A percentile compares a stretch with the other conserved stretches of the same genome.
phyloP scores from a whole-genome alignment of 2,797 vertebrate genomes.

The Acridotheres tristis region DNA sequence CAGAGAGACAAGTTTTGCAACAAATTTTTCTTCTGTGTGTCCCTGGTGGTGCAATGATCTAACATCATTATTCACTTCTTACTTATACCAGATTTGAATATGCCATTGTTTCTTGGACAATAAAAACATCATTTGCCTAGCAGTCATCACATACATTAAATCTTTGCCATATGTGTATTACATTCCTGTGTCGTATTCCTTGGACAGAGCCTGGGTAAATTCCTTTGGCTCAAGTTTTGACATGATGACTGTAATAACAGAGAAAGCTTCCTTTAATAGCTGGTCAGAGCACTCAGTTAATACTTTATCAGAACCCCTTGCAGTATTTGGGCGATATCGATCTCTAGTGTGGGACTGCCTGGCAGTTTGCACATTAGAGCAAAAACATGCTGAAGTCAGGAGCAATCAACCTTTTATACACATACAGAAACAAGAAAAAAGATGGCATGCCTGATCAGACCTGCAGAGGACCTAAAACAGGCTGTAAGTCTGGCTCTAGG shows the following conservation, averaged over 20 bases:
- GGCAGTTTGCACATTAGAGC: neutral
- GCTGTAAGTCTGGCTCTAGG: neutral
- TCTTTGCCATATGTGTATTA: slow-evolving; percentile 58
- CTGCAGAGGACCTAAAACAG: neutral
- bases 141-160: slow-evolving; percentile 61
- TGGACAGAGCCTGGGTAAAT: slow-evolving; percentile 46
- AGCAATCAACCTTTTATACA: neutral
- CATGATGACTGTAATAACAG: neutral
- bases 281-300: slow-evolving; percentile 4
- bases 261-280: slow-evolving; percentile 45
- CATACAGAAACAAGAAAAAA: neutral
- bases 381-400: neutral
- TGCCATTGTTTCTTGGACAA: slow-evolving; percentile 61
- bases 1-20: neutral
- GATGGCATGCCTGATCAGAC: neutral
- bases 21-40: slow-evolving; percentile 14
- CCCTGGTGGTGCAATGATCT: neutral
- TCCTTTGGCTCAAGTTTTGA: slow-evolving; percentile 47
- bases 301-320: neutral
- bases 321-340: neutral
- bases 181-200: slow-evolving; percentile 57
- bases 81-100: slow-evolving; percentile 55
- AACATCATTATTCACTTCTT: slow-evolving; percentile 54
- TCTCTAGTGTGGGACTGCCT: neutral
- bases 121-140: slow-evolving; percentile 50